Conservation (phyloP, 2,113 vertebrate species). For the Leucosticte australis region DNA sequence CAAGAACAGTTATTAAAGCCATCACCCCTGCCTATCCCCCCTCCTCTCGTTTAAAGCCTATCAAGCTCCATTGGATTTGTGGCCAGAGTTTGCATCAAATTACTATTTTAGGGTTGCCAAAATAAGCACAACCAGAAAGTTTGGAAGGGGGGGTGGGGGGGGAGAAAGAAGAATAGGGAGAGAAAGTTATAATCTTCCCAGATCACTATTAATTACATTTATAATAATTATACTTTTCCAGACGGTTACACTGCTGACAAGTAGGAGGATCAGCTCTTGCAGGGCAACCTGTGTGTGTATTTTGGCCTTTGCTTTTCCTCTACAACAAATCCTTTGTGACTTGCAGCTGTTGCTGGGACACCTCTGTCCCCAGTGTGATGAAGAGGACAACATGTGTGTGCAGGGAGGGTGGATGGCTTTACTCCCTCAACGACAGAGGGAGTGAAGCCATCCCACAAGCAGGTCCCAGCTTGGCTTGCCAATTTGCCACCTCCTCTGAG, state of each 20-base stretch:
- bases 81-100: slow-evolving; percentile 40
- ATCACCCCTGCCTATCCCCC: slow-evolving; percentile 16
- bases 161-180: slow-evolving; percentile 15
- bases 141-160: background rate
- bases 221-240: slow-evolving; percentile 34
- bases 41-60: slow-evolving; percentile 35
- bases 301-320: background rate
- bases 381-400: background rate
- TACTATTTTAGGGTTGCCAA: slow-evolving; percentile 58
- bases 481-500: background rate
- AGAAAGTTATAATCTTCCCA: slow-evolving; percentile 63
- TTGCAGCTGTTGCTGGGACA: background rate
- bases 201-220: slow-evolving; percentile 64
- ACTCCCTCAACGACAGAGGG: background rate
- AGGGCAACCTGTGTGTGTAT: background rate
- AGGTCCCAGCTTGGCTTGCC: background rate
- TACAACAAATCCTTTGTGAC: background rate
- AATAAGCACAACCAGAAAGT: slow-evolving; percentile 49
- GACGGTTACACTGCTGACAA: background rate
- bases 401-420: background rate
- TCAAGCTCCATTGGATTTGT: slow-evolving; percentile 60
- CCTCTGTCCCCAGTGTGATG: background rate
- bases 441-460: background rate
- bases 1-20: slow-evolving; percentile 50
- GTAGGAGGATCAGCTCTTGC: background rate